Evolutionary conservation across 2,797 vertebrate genomes (phyloP).

Genomic region (Triplophysa bombifrons): DNA sequence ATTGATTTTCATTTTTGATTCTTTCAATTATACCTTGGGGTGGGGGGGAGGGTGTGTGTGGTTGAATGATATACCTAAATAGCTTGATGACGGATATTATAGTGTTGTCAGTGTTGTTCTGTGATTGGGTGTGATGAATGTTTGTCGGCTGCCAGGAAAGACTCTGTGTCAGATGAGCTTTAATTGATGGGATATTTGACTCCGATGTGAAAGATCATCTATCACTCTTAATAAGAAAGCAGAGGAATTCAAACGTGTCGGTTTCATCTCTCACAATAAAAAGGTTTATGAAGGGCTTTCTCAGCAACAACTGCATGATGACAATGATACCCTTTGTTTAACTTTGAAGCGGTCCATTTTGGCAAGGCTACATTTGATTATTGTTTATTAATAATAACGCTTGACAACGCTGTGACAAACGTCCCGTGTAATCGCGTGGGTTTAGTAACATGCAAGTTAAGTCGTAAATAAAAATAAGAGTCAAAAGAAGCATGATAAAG

Average conservation of each 20-base stretch:
- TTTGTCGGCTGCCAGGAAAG: conserved; percentile 62
- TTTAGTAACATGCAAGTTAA: not conserved
- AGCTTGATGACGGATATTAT: conserved; percentile 41
- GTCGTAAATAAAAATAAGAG: not conserved
- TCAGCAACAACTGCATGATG: conserved; percentile 21
- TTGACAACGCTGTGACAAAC: conserved; percentile 7
- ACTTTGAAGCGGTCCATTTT: conserved; percentile 12
- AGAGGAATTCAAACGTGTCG: conserved; percentile 38
- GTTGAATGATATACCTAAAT: conserved; percentile 39
- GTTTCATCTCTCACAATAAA: conserved; percentile 42
- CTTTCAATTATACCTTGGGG: conserved; percentile 39
- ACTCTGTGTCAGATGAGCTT: conserved; percentile 73
- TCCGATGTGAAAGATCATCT: conserved; percentile 69
- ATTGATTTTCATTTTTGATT: conserved; percentile 36
- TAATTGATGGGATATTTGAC: conserved; percentile 67
- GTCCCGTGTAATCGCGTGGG: not conserved
- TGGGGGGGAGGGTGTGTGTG: not conserved
- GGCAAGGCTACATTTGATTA: conserved; percentile 22
- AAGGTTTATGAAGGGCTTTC: conserved; percentile 42
- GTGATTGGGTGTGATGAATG: conserved; percentile 52
- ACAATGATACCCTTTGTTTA: conserved; percentile 37
- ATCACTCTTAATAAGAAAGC: conserved; percentile 60
- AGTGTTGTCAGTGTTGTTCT: conserved; percentile 64
- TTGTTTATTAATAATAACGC: conserved; percentile 15
- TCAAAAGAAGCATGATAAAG: not conserved